Conservation (phyloP, 2,797 vertebrate species). For the Loriculus beryllinus region DNA sequence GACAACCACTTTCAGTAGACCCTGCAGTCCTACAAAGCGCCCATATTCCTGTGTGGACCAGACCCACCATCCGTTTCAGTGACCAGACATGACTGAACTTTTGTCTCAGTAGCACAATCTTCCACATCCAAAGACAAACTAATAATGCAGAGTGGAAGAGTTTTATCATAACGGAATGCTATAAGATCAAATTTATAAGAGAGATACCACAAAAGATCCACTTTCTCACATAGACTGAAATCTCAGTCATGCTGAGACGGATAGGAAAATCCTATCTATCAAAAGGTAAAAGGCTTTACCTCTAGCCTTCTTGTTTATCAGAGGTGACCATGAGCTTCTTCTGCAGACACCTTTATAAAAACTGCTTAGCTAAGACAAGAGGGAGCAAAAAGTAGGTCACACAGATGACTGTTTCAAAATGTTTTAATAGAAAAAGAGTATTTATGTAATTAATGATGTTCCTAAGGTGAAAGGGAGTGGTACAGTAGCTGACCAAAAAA, state of each 20-base stretch:
- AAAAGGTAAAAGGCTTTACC: background rate
- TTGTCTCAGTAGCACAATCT: background rate
- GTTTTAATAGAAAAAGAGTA: background rate
- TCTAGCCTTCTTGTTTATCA: background rate
- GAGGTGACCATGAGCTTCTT: background rate
- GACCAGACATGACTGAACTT: accelerated
- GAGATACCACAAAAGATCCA: background rate
- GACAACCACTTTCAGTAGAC: background rate
- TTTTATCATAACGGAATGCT: background rate
- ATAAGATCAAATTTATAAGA: background rate
- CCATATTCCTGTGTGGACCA: background rate
- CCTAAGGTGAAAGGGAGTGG: background rate
- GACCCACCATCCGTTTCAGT: background rate
- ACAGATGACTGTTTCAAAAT: background rate
- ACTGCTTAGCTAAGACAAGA: background rate
- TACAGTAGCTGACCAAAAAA: background rate
- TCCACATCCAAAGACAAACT: background rate
- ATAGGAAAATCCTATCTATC: background rate
- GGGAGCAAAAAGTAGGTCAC: background rate
- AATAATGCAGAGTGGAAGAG: background rate
- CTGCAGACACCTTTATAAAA: background rate
- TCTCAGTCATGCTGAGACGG: background rate
- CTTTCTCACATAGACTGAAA: background rate
- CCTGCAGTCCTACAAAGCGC: background rate
- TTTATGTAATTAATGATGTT: background rate